Percentiles rank a stretch among this genome's conserved stretches.
These are phyloP conservation scores for Hedya salicella DNA, from an alignment of 2,888 invertebrate species.

Conservation along the genomic window DNA sequence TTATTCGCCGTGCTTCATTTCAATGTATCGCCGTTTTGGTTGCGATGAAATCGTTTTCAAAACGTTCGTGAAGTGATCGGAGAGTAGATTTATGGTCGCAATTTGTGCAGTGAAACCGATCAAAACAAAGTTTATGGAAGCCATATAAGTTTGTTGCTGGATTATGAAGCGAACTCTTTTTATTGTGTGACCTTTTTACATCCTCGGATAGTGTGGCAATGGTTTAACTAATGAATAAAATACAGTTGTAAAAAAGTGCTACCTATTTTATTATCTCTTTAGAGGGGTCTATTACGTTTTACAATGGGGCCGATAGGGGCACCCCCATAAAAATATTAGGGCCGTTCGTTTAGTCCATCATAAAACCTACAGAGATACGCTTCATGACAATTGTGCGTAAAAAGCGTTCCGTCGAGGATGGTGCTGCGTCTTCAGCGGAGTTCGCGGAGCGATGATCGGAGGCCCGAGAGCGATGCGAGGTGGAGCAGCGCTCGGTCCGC, in stretches of 20 bases:
- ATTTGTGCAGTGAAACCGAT: conserved; percentile 47
- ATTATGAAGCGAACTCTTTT: conserved; percentile 69
- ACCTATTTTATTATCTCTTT: conserved; percentile 62
- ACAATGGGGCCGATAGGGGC: conserved; percentile 81
- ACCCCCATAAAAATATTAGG: conserved; percentile 78
- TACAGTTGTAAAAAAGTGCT: conserved; percentile 59
- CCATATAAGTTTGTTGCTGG: conserved; percentile 50
- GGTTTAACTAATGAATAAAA: conserved; percentile 61
- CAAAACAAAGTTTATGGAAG: conserved; percentile 55
- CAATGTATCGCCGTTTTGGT: conserved; percentile 39
- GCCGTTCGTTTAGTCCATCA: conserved; percentile 64
- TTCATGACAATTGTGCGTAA: conserved; percentile 69
- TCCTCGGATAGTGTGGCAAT: conserved; percentile 65
- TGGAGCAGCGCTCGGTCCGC: conserved; percentile 62
- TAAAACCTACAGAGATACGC: conserved; percentile 71
- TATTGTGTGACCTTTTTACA: conserved; percentile 76
- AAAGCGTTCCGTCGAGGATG: conserved; percentile 72
- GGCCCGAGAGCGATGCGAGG: conserved; percentile 74
- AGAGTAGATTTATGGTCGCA: conserved; percentile 42
- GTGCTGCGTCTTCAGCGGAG: conserved; percentile 67
- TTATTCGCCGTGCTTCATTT: conserved; percentile 71
- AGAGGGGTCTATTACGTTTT: conserved; percentile 57
- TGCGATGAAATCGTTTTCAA: conserved; percentile 45
- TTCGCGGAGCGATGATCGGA: conserved; percentile 74
- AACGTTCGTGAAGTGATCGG: conserved; percentile 39